Evolutionary conservation across 2,888 invertebrate genomes (phyloP).

Genomic region (Cancer borealis): DNA sequence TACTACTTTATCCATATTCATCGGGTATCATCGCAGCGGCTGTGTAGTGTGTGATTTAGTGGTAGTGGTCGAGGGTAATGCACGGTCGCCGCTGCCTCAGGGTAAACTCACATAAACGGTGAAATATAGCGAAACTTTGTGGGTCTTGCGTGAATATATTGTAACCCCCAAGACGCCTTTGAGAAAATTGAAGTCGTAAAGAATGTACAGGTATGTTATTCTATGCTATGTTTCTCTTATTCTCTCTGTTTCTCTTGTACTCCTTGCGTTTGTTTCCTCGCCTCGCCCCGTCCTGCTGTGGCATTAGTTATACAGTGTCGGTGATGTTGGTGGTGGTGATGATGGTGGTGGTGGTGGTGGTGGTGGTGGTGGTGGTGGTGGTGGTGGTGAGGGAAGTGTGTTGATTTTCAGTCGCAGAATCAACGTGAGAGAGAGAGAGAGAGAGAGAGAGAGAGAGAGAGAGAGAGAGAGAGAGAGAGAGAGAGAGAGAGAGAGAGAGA

Average conservation of each 20-base stretch:
- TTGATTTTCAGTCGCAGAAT: too few relatives aligned
- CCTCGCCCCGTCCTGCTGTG: too few relatives aligned
- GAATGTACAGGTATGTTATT: not conserved
- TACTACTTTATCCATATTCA: not conserved
- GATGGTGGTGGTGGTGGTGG: too few relatives aligned
- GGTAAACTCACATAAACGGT: not conserved
- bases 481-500: too few relatives aligned
- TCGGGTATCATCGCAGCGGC: not conserved
- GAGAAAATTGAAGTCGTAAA: conserved; percentile 1
- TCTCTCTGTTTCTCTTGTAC: not conserved
- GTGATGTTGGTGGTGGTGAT: too few relatives aligned
- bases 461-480: too few relatives aligned
- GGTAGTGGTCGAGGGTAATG: not conserved
- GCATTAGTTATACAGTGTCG: too few relatives aligned
- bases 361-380: too few relatives aligned
- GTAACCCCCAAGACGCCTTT: not conserved
- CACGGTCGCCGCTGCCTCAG: not conserved
- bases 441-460: too few relatives aligned
- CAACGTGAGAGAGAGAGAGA: too few relatives aligned
- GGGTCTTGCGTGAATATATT: conserved; percentile 1
- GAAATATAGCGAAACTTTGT: not conserved
- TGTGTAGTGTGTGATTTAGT: not conserved
- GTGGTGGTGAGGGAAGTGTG: not conserved
- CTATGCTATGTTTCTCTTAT: not conserved
- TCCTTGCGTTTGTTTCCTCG: too few relatives aligned